phyloP scores from a whole-genome alignment of 1,140 invertebrate genomes.

The Tetramorium alpestre region DNA sequence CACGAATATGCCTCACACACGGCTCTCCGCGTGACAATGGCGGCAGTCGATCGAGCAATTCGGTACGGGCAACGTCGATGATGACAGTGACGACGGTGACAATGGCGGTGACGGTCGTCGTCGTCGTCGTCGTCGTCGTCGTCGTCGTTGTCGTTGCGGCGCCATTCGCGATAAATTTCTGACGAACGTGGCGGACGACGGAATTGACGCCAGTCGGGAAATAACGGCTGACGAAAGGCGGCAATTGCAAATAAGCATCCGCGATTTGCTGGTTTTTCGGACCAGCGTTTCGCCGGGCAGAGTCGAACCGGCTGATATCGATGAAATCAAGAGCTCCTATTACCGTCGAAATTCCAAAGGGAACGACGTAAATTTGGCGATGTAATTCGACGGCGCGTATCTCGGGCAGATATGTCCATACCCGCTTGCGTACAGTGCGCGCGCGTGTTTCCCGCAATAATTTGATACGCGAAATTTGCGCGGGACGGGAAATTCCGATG shows the following conservation, averaged over 20 bases:
- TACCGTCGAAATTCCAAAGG: neutral
- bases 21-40: conserved; percentile 43
- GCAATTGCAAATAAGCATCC: conserved; percentile 24
- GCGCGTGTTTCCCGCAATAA: conserved; percentile 1
- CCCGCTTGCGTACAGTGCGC: neutral
- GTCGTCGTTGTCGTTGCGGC: conserved; percentile 4
- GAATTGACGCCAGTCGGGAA: conserved; percentile 59
- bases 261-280: conserved; percentile 32
- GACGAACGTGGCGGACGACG: conserved; percentile 1
- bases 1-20: neutral
- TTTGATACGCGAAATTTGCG: conserved; percentile 28
- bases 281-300: neutral
- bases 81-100: conserved; percentile 63
- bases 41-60: conserved; percentile 58
- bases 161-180: conserved; percentile 45
- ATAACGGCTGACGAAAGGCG: conserved; percentile 4
- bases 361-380: neutral
- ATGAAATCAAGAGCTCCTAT: neutral
- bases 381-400: neutral
- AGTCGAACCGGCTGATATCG: neutral
- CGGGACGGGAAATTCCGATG: neutral
- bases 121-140: conserved; percentile 32
- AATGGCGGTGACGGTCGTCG: conserved; percentile 63
- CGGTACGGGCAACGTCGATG: conserved; percentile 58
- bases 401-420: neutral